Evolutionary conservation across 2,113 vertebrate species (phyloP).

Genomic region (Notiomystis cincta): DNA sequence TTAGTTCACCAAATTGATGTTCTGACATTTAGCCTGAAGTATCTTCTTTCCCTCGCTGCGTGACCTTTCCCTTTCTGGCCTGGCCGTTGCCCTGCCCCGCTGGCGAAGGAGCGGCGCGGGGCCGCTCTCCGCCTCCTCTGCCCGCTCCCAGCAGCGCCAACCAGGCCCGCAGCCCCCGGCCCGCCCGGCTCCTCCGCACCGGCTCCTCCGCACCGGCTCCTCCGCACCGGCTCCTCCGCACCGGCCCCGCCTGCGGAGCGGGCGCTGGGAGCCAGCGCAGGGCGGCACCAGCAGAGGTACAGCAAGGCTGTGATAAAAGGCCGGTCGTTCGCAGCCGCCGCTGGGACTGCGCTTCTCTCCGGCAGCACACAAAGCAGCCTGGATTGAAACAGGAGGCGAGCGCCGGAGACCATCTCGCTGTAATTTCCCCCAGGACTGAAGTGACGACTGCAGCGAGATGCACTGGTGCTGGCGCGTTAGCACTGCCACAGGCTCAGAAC

Average conservation of each 20-base stretch:
- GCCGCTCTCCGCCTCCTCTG: background rate
- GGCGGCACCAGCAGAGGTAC: background rate
- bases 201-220: background rate
- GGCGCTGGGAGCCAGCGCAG: accelerated
- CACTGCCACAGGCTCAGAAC: slow-evolving; percentile 62
- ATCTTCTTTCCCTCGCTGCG: slow-evolving; percentile 19
- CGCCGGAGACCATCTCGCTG: background rate
- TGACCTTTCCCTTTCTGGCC: slow-evolving; percentile 42
- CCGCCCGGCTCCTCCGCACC: background rate
- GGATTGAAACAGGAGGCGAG: background rate
- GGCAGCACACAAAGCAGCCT: background rate
- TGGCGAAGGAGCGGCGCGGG: background rate
- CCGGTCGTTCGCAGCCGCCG: background rate
- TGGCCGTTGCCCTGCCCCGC: background rate
- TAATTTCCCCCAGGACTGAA: background rate
- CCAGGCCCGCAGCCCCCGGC: too few species aligned
- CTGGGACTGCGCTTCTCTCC: accelerated
- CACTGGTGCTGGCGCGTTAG: background rate
- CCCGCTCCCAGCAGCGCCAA: too few species aligned
- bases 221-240: background rate
- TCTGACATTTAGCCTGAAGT: slow-evolving; percentile 65
- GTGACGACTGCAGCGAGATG: background rate
- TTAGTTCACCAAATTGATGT: slow-evolving; percentile 8
- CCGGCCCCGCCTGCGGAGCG: background rate
- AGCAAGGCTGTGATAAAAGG: background rate